A percentile compares a stretch with the other conserved stretches of the same genome.
phyloP scores from a whole-genome alignment of 2,113 vertebrate species.

The Gobio gobio region DNA sequence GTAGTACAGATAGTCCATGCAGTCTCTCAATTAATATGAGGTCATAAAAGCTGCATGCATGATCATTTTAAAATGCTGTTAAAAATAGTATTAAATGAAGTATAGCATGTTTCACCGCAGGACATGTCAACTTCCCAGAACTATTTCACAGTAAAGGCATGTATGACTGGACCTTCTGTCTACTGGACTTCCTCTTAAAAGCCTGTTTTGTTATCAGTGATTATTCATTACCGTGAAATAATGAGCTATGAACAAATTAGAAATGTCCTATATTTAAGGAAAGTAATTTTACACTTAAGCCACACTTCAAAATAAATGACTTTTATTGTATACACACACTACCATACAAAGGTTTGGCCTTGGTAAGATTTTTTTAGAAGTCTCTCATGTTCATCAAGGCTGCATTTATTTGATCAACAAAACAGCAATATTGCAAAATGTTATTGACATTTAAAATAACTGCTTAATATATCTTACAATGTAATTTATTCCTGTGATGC shows the following conservation, averaged over 20 bases:
- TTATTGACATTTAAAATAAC: neutral
- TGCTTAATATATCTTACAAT: neutral
- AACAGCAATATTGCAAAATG: neutral
- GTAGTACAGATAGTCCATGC: neutral
- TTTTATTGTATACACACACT: neutral
- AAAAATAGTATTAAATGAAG: neutral
- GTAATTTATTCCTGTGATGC: neutral
- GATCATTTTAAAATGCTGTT: neutral
- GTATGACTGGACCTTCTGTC: neutral
- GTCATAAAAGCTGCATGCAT: neutral
- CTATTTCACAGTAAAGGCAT: neutral
- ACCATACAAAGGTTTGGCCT: neutral
- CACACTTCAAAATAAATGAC: neutral
- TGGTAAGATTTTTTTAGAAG: neutral
- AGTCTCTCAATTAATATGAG: neutral
- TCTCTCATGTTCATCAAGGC: neutral
- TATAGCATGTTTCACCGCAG: neutral
- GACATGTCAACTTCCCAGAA: neutral
- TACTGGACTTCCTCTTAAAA: neutral
- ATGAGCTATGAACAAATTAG: constrained; percentile 22
- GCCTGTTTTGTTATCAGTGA: constrained; percentile 5
- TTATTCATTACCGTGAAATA: neutral
- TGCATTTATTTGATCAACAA: neutral
- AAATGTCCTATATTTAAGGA: constrained; percentile 29
- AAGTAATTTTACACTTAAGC: neutral